Evolutionary conservation across 2,113 vertebrate species (phyloP).

Genomic region (Pipra filicauda): DNA sequence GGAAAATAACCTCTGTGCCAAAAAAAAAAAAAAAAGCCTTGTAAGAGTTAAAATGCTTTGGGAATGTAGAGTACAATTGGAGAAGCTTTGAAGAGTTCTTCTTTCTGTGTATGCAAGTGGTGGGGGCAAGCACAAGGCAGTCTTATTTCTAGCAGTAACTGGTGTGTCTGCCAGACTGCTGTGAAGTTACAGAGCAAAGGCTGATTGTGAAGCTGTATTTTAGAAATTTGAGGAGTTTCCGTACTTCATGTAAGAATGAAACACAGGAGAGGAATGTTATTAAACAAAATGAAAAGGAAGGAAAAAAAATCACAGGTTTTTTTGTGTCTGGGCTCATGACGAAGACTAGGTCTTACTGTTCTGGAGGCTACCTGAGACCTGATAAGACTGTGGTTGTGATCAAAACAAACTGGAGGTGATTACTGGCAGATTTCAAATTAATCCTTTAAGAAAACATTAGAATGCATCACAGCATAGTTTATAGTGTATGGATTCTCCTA

Average conservation of each 20-base stretch:
- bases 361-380: conserved; percentile 32
- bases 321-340: neutral
- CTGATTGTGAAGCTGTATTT: neutral
- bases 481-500: neutral
- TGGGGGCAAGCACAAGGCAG: neutral
- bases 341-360: conserved; percentile 4
- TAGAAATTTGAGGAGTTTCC: conserved; percentile 6
- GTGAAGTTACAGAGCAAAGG: neutral
- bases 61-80: neutral
- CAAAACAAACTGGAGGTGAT: conserved; percentile 45
- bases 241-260: conserved; percentile 18
- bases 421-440: conserved; percentile 47
- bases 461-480: conserved; percentile 12
- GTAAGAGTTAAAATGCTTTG: neutral
- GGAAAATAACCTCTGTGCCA: neutral
- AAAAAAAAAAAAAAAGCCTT: neutral
- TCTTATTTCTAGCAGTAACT: neutral
- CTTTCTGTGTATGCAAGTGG: neutral
- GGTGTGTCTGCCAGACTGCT: neutral
- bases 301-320: neutral
- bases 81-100: neutral
- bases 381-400: conserved; percentile 32
- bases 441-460: conserved; percentile 57
- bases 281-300: conserved; percentile 22
- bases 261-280: conserved; percentile 6